These are phyloP conservation scores for Bombus impatiens DNA, from an alignment of 1,140 invertebrate genomes.

Conservation along the genomic window DNA sequence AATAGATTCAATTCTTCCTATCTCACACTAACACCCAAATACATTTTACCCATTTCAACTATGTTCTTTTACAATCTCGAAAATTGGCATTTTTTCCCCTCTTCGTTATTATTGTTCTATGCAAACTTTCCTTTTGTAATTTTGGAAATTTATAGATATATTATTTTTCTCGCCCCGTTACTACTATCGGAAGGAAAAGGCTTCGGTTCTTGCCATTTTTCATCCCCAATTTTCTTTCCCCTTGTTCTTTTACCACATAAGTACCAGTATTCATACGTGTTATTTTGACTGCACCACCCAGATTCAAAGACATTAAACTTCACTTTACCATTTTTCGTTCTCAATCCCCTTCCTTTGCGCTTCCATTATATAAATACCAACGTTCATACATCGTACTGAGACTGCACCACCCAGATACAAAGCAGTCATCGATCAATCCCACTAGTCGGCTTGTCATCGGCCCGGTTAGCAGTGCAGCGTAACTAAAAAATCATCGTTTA, in stretches of 20 bases:
- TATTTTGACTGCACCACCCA: no score
- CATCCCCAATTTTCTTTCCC: no score
- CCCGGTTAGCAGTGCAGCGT: slow-evolving; percentile 58
- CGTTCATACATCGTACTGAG: neutral
- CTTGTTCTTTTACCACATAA: no score
- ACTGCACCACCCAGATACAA: neutral
- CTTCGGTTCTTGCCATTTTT: no score
- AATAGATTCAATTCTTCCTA: neutral
- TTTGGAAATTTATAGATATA: neutral
- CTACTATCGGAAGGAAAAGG: no score
- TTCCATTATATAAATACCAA: neutral
- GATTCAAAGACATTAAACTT: neutral
- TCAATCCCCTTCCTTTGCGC: neutral
- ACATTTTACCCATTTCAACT: neutral
- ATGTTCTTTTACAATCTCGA: no score
- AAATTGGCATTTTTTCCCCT: no score
- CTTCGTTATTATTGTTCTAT: no score
- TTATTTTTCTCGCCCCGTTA: neutral
- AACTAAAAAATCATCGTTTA: slow-evolving; percentile 48
- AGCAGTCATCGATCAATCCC: neutral
- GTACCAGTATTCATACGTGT: no score
- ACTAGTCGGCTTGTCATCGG: slow-evolving; percentile 13
- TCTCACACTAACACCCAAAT: neutral
- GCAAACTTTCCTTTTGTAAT: no score
- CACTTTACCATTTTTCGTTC: neutral